Percentiles rank a stretch among this genome's conserved stretches.
Evolutionary conservation across 1,140 invertebrate species (phyloP).

Genomic region (Panulirus ornatus): DNA sequence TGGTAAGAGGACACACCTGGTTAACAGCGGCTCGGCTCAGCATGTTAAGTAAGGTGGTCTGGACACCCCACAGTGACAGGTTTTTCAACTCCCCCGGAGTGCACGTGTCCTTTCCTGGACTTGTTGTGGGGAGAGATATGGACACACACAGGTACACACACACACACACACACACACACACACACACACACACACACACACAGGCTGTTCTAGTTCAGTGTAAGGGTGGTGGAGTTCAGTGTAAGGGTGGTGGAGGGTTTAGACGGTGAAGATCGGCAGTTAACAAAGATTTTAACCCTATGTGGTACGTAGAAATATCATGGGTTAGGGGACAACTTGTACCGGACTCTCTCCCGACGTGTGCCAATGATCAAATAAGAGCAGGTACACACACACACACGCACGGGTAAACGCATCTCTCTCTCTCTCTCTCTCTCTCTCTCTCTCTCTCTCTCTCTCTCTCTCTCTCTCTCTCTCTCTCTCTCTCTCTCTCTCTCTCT

Average conservation of each 20-base stretch:
- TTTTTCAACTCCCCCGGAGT: neutral
- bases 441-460: constrained; percentile 15
- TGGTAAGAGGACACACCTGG: too few relatives aligned
- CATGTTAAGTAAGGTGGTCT: neutral
- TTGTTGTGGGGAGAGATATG: neutral
- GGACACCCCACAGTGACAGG: neutral
- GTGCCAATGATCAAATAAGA: too few relatives aligned
- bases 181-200: constrained; percentile 13
- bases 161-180: constrained; percentile 20
- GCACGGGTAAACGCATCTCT: neutral
- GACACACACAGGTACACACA: too few relatives aligned
- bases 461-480: constrained; percentile 17
- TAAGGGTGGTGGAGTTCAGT: neutral
- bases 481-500: neutral
- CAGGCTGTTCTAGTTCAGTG: neutral
- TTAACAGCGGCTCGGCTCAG: neutral
- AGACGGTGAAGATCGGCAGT: neutral
- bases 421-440: constrained; percentile 7
- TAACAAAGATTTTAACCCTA: too few relatives aligned
- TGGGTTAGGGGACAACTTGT: too few relatives aligned
- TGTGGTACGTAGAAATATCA: too few relatives aligned
- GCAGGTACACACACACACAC: too few relatives aligned
- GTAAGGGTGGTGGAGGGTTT: neutral
- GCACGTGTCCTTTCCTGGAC: neutral
- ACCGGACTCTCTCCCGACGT: too few relatives aligned